Percentiles rank a stretch among this genome's conserved stretches.
Evolutionary conservation across 2,888 invertebrate genomes (phyloP).

Genomic region (Cryptus armator): DNA sequence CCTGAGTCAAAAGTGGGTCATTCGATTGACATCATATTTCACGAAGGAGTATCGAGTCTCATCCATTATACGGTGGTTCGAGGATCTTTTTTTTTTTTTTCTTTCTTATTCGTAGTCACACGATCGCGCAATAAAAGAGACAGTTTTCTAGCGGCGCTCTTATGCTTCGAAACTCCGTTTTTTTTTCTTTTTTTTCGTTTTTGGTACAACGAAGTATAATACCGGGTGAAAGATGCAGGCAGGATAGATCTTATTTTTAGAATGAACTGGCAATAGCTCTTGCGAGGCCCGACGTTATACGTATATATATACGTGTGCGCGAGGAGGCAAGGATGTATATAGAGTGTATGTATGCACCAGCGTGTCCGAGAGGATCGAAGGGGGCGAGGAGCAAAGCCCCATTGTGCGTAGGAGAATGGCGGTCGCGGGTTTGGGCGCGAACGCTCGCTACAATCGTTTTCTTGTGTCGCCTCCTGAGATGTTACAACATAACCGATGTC

Average conservation of each 20-base stretch:
- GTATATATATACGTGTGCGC: neutral
- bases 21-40: conserved; percentile 57
- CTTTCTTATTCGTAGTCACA: conserved; percentile 40
- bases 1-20: conserved; percentile 63
- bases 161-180: neutral
- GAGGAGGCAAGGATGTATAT: neutral
- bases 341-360: conserved; percentile 35
- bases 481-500: conserved; percentile 69
- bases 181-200: neutral
- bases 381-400: conserved; percentile 35
- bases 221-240: conserved; percentile 23
- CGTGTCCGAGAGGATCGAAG: conserved; percentile 33
- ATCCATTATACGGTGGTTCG: conserved; percentile 31
- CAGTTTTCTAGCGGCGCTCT: conserved; percentile 36
- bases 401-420: conserved; percentile 71
- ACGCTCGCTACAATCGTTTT: conserved; percentile 49
- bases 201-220: conserved; percentile 9
- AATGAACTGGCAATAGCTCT: conserved; percentile 36
- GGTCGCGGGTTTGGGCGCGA: conserved; percentile 53
- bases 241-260: conserved; percentile 54
- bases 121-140: conserved; percentile 31
- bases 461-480: conserved; percentile 30
- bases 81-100: conserved; percentile 23
- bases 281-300: conserved; percentile 3
- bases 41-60: conserved; percentile 39